These are phyloP conservation scores for Zhengitettix transpicula DNA, from an alignment of 2,888 invertebrate species.

Conservation along the genomic window DNA sequence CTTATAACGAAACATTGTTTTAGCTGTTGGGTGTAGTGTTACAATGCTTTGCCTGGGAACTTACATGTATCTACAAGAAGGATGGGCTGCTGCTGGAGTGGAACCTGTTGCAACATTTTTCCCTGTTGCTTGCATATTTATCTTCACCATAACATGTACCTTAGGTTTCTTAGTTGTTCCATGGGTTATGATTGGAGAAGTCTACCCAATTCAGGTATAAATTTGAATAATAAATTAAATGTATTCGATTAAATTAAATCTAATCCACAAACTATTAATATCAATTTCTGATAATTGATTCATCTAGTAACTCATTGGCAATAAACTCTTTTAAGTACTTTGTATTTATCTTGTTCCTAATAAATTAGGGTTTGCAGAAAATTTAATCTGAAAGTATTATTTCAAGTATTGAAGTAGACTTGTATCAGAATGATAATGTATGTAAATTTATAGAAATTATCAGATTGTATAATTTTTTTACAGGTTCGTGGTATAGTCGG, in stretches of 20 bases:
- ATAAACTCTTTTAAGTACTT: too few relatives aligned
- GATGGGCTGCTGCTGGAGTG: constrained; percentile 25
- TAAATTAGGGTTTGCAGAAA: too few relatives aligned
- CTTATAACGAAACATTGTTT: not conserved
- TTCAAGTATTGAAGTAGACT: too few relatives aligned
- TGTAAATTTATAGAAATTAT: not conserved
- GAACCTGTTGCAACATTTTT: constrained; percentile 36
- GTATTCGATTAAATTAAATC: not conserved
- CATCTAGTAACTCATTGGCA: too few relatives aligned
- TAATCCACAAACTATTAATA: not conserved
- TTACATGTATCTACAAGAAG: constrained; percentile 39
- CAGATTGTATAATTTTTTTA: not conserved
- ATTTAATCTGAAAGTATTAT: too few relatives aligned
- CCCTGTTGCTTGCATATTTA: constrained; percentile 40
- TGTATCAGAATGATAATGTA: too few relatives aligned
- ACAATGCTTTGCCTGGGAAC: constrained; percentile 42
- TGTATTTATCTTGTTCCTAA: too few relatives aligned
- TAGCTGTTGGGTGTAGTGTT: constrained; percentile 37
- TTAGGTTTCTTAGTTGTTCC: constrained; percentile 50
- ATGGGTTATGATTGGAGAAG: constrained; percentile 61
- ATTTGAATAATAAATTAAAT: not conserved
- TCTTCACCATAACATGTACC: constrained; percentile 44
- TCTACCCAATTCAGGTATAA: constrained; percentile 40
- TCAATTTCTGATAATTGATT: too few relatives aligned
- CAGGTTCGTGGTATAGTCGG: constrained; percentile 45